A percentile compares a stretch with the other conserved stretches of the same genome.
Conservation (phyloP, 1,140 invertebrate genomes). For the Cherax quadricarinatus region DNA sequence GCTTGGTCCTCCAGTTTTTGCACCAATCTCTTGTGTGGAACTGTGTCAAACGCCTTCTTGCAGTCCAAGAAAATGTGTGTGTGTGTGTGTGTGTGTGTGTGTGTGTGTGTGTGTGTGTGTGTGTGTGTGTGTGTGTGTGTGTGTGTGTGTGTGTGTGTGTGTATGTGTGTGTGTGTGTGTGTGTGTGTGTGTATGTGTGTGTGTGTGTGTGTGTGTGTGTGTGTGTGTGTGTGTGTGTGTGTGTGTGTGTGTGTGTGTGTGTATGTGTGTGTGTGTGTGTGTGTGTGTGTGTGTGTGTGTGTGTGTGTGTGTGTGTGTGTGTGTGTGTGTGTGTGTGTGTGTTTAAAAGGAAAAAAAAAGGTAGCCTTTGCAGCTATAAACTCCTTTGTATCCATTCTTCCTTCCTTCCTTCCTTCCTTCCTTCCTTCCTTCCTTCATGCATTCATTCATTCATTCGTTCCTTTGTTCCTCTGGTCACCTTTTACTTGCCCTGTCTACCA, state of each 20-base stretch:
- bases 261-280: background rate
- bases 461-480: background rate
- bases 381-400: background rate
- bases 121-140: constrained; percentile 40
- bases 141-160: constrained; percentile 26
- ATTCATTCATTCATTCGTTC: background rate
- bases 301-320: constrained; percentile 42
- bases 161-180: constrained; percentile 15
- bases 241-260: background rate
- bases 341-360: too few species aligned
- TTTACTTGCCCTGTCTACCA: too few species aligned
- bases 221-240: background rate
- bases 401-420: background rate
- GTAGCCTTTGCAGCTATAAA: too few species aligned
- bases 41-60: too few species aligned
- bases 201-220: constrained; percentile 8
- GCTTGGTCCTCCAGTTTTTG: too few species aligned
- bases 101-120: constrained; percentile 13
- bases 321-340: constrained; percentile 21
- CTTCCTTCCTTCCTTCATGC: too few species aligned
- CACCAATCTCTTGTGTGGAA: too few species aligned
- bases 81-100: constrained; percentile 1
- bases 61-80: too few species aligned
- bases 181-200: constrained; percentile 11
- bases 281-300: background rate